Evolutionary conservation across 2,888 invertebrate genomes (phyloP), one percentile per base, ranked within the genome.

Genomic region (Pinctada fucata): DNA sequence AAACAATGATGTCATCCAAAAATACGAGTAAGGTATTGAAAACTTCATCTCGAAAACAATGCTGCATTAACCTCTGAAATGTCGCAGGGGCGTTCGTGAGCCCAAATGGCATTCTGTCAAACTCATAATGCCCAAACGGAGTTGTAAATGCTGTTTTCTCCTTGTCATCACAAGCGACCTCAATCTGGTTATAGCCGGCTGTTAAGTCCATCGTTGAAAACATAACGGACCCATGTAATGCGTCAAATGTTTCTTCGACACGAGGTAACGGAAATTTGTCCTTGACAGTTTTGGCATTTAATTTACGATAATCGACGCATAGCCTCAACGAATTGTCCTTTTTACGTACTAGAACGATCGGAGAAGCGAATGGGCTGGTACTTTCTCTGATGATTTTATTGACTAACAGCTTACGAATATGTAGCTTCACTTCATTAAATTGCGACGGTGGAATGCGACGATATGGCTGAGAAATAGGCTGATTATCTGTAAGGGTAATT

Each of bases 181-280:
- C 79, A 3, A 80, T 74, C 51, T 80, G 80, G 66, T 78, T 79
- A 64, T 80, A 84, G 3, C 78, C 82, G 5, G 68, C 72, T 8
- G 78, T 78, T 31, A 83, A 75, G 51, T 84, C 78, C 51, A 84
- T 75, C 2, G 83, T 82, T 3, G 67, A 71, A 71, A 81, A 83
- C 48, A 71, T 73, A 45, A 69, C 67, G 2, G 79, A 47, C 31
- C 73, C 74, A 58, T 64, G 58, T 51, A 84, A 71, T 6, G 73
- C 78, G 74, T 85, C 81, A 16, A 83, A 78, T 16, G 82, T 76
- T 70, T 84, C 83, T 48, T 82, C n/a, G n/a, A n/a, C n/a, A n/a
- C n/a, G n/a, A n/a, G n/a, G n/a, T n/a, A n/a, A n/a, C n/a, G n/a
- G n/a, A n/a, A n/a, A n/a, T n/a, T n/a, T n/a, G n/a, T n/a, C n/a